Percentiles rank a stretch among this genome's conserved stretches.
Conservation (phyloP, 2,888 invertebrate genomes). For the Parnassius mnemosyne region DNA sequence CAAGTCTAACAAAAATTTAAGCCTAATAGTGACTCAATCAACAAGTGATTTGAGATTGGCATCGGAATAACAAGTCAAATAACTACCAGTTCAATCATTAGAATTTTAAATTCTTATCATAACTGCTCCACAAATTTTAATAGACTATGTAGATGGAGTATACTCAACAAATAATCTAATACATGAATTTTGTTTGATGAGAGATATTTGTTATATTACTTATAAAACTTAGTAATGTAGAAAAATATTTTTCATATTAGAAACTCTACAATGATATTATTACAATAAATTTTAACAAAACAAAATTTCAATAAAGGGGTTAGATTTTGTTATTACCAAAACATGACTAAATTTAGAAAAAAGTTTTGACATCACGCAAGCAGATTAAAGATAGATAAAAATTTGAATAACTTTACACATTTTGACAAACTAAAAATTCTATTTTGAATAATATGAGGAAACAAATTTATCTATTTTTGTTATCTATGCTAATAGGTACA, state of each 20-base stretch:
- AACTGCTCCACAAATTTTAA: neutral
- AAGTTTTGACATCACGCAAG: neutral
- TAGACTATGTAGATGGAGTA: neutral
- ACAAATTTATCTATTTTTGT: neutral
- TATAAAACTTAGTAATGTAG: too few species aligned
- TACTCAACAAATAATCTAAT: neutral
- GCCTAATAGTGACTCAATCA: neutral
- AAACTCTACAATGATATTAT: too few species aligned
- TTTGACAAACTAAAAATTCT: conserved; percentile 1
- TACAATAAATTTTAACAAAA: too few species aligned
- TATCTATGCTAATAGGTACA: conserved; percentile 25
- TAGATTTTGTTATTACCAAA: too few species aligned
- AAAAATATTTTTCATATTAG: too few species aligned
- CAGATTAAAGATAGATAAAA: conserved; percentile 18
- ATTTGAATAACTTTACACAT: conserved; percentile 4
- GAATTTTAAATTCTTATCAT: neutral
- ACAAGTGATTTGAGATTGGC: neutral
- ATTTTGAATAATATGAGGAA: conserved; percentile 13
- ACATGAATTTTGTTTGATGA: neutral
- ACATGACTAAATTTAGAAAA: neutral
- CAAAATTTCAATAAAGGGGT: too few species aligned
- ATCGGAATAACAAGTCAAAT: neutral
- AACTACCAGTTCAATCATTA: neutral
- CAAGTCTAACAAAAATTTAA: too few species aligned
- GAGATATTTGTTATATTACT: neutral